Conservation (phyloP, 1,140 invertebrate genomes). For the Cydia splendana region DNA sequence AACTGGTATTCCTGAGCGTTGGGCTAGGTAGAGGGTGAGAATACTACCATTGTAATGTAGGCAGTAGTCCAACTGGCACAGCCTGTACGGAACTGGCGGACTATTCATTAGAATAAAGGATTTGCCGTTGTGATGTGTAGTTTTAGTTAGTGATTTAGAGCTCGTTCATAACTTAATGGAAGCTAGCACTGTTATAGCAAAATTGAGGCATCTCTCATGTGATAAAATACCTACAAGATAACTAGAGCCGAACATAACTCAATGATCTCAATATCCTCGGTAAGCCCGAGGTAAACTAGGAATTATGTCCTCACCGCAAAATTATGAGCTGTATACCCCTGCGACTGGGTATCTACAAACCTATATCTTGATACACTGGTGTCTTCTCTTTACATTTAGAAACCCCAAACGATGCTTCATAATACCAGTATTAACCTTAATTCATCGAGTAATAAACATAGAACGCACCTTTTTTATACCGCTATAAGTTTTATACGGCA, state of each 20-base stretch:
- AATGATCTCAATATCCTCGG: too few species aligned
- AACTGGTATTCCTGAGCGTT: too few species aligned
- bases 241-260: too few species aligned
- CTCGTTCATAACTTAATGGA: slow-evolving; percentile 1
- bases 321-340: too few species aligned
- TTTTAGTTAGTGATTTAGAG: slow-evolving; percentile 34
- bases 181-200: neutral
- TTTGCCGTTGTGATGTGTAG: slow-evolving; percentile 59
- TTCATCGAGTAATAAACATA: slow-evolving; percentile 3
- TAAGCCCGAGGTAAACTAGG: too few species aligned
- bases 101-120: slow-evolving; percentile 66
- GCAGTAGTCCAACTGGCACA: slow-evolving; percentile 61
- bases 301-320: too few species aligned
- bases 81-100: slow-evolving; percentile 49
- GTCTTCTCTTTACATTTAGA: too few species aligned
- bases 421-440: neutral
- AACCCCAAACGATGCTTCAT: too few species aligned
- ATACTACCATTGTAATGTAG: slow-evolving; percentile 31
- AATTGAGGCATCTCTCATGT: neutral
- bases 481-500: slow-evolving; percentile 3
- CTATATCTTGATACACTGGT: too few species aligned
- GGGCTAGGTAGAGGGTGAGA: neutral
- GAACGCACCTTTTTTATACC: neutral
- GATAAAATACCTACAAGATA: too few species aligned
- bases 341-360: too few species aligned